Evolutionary conservation across 2,888 invertebrate genomes (phyloP), one percentile per base, ranked within the genome.

Genomic region (Xestia xanthographa): DNA sequence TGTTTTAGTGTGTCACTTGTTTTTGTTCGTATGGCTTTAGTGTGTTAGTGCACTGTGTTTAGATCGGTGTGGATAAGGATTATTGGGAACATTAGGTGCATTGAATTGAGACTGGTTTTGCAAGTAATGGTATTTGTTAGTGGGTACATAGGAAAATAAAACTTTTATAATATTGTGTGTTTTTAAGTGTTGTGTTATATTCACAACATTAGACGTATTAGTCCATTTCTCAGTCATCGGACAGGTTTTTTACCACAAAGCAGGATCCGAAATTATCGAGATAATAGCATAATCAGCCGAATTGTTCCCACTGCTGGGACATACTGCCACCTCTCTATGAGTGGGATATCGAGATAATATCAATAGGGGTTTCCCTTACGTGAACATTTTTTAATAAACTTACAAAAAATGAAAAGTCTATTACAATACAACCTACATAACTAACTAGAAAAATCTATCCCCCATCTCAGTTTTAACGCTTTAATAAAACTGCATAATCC

Each of bases 401-500:
- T 48, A 48, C 48, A 48, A 48, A 22, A 53, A 56, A 56, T 5
- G 5, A 26, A 6, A 26, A 56, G 12, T 12, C 5, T 22, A 38
- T 38, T 62, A 60, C 11, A 60, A 22, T 11, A 17, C 38, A 20
- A 53, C 53, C 11, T 41, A 26, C 38, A 20, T 26, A 41, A 53
- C 12, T 20, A 34, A 58, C 43, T 48, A 50, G 45, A 72, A 65
- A 66, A 60, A 62, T n/a, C 34, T 20, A 60, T 60, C 14, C 68
- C 11, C 26, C 9, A 41, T 71, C 22, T 62, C n/a, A 17, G 22
- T 71, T 56, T 62, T 84, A 48, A 65, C 12, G 20, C 43, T 76
- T 45, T 81, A 71, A 71, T 68, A 73, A 43, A 68, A 71, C 60
- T 77, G 68, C 77, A 85, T 85, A 83, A 85, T 85, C 85, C 41